phyloP scores from a whole-genome alignment of 2,113 vertebrate species.

The Macquaria ambigua region DNA sequence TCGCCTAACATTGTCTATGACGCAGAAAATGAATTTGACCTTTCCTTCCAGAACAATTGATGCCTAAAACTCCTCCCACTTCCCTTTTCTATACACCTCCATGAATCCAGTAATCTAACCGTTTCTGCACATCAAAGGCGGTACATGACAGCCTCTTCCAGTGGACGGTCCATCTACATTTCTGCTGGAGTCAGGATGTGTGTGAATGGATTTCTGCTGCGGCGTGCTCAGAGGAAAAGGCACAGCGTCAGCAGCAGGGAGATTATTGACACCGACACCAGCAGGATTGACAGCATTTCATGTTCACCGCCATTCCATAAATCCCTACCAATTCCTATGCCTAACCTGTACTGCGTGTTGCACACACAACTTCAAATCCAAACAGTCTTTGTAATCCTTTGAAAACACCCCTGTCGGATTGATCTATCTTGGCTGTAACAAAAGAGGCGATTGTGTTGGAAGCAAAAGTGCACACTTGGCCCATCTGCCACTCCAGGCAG shows the following conservation, averaged over 20 bases:
- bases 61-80: constrained; percentile 14
- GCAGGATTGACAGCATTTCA: constrained; percentile 47
- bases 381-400: constrained; percentile 57
- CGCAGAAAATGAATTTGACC: constrained; percentile 37
- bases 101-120: constrained; percentile 16
- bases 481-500: neutral
- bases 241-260: constrained; percentile 74
- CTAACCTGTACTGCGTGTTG: constrained; percentile 37
- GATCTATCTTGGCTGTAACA: constrained; percentile 31
- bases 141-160: constrained; percentile 2
- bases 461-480: constrained; percentile 36
- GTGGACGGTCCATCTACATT: constrained; percentile 39
- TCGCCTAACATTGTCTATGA: neutral
- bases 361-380: constrained; percentile 37
- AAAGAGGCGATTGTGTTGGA: constrained; percentile 33
- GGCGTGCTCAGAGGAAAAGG: constrained; percentile 40
- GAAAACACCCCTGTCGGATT: constrained; percentile 24
- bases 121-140: constrained; percentile 37
- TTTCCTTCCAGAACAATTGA: constrained; percentile 40
- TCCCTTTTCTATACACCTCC: neutral
- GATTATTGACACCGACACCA: constrained; percentile 73
- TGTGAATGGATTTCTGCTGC: constrained; percentile 45
- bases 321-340: constrained; percentile 29
- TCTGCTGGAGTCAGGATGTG: constrained; percentile 57
- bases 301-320: constrained; percentile 35